Percentiles rank a stretch among this genome's conserved stretches.
Evolutionary conservation across 2,113 vertebrate species (phyloP).

Genomic region (Tychaedon coryphoeus): DNA sequence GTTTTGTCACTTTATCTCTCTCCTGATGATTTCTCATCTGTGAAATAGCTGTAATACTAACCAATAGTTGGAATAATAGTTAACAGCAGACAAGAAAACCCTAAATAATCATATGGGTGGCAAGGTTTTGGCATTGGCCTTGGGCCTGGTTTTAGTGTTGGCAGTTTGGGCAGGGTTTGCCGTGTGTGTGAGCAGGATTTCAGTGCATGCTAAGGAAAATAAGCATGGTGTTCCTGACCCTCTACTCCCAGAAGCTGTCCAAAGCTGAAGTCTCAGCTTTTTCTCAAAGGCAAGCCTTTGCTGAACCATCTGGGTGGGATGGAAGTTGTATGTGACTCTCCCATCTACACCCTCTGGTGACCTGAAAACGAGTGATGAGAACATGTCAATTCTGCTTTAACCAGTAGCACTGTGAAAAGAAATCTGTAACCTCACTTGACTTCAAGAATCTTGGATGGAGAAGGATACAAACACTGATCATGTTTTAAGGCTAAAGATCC

Average conservation of each 20-base stretch:
- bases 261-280: neutral
- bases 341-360: neutral
- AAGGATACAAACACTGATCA: neutral
- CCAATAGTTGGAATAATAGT: neutral
- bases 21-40: neutral
- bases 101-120: neutral
- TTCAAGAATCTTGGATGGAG: neutral
- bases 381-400: neutral
- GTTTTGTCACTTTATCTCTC: constrained; percentile 31
- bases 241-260: neutral
- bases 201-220: neutral
- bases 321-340: neutral
- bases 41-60: neutral
- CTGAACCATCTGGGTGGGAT: neutral
- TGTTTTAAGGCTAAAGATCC: neutral
- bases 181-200: neutral
- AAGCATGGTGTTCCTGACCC: neutral
- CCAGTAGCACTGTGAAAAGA: neutral
- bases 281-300: neutral
- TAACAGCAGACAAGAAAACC: neutral
- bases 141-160: neutral
- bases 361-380: neutral
- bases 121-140: neutral
- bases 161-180: neutral
- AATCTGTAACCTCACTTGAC: neutral